Evolutionary conservation across 2,797 vertebrate genomes (phyloP), one percentile per base, ranked within the genome.

Genomic region (Serranus cabrilla): DNA sequence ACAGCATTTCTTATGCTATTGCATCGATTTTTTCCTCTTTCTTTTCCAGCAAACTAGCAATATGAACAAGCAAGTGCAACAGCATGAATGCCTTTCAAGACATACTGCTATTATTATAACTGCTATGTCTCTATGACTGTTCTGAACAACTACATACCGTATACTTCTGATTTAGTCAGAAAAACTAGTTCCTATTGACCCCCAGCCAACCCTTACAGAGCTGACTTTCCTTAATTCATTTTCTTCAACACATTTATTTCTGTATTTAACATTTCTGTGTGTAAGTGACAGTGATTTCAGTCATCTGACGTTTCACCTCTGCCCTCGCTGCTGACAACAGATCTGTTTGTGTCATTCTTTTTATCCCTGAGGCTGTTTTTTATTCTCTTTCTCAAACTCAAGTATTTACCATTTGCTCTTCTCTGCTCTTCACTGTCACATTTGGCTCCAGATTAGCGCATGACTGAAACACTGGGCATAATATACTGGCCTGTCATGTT

Each of bases 401-500:
- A 58, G 54, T 71, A 58, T 59, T 80, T 71, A 37, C 11, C 34
- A 61, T 65, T 49, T 71, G 17, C 50, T 80, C 59, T 57, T 65
- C n/a, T 50, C 25, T 3, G 20, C 54, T 76, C 65, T 43, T 71
- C 60, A 71, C 69, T 74, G 71, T 73, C 77, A 84, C 63, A 83
- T 58, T 71, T 79, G 74, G 62, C 78, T 84, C 68, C 74, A 52
- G 76, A 55, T 73, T 74, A 91, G 65, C 68, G 31, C 42, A 76
- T 66, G 58, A 60, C 70, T 87, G 64, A 81, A 85, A 76, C 42
- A 84, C 80, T 65, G 58, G 74, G 70, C 60, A 76, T 65, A 62
- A 60, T 55, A 58, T 56, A 84, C 78, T 52, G 71, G 73, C 65
- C 74, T 75, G 85, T 81, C 77, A 82, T 65, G 52, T 83, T 79